Base-by-base conservation (phyloP, 35 echinoderm and acorn worm genomes). In the Hemicentrotus pulcherrimus region DNA sequence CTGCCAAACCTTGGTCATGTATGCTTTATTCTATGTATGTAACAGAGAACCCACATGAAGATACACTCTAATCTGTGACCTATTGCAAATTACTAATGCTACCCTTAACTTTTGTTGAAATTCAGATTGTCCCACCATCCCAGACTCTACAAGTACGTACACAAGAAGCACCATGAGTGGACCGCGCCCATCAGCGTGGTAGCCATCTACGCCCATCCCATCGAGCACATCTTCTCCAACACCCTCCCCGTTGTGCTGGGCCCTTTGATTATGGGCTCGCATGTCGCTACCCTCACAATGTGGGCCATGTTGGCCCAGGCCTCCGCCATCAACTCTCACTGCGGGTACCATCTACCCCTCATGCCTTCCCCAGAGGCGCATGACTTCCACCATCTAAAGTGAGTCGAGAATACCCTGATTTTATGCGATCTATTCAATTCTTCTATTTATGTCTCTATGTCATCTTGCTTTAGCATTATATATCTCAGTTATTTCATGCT, bases 321-420 rank as follows among this genome's bases (percentile, higher is more conserved):
- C 9, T 92, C 88, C 10, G 95, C 97, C 28, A 94, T 96, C 89
- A 96, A 96, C 86, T 91, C 92, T 86, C 97, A 98, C 87, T 96
- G 96, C 91, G 97, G 97, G 2, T 98, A 98, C 48, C 97, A 98
- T 32, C 52, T 98, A 22, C 97, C 97, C 18, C 94, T 98, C 24
- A 31, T 96, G 13, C 96, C 94, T 9, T 97, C 97, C 30, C 96
- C 96, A 22, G 96, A 98, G 52, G 94, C 94, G 22, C 97, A 98
- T 86, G 97, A 98, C 86, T 98, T 96, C 86, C 97, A 98, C 88
- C 97, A 98, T 87, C 86, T 97, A n/a, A 98, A 98, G 97, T 98
- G 35, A 97, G 97, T 96, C 15, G 65, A 22, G 65, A 19, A 24
- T 70, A 19, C 61, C 61, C 61, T 5, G 22, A 70, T 70, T 70